phyloP scores from a whole-genome alignment of 2,797 vertebrate genomes.

The Spea hammondii region DNA sequence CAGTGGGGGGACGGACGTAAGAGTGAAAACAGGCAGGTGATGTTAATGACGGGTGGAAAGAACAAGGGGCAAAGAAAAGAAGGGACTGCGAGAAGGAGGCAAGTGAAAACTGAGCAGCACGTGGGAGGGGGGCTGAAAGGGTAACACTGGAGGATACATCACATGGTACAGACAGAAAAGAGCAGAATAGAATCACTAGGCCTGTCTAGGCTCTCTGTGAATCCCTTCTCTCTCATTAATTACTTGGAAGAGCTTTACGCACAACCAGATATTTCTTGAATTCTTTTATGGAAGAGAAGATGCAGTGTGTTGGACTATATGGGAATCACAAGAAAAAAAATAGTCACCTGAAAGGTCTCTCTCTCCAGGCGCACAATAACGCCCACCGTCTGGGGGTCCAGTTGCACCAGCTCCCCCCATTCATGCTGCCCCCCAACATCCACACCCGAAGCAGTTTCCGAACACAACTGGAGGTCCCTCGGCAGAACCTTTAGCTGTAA shows the following conservation, averaged over 20 bases:
- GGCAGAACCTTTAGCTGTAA: conserved; percentile 88
- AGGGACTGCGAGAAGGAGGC: neutral
- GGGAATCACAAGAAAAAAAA: too few species aligned
- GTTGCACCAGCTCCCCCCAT: conserved; percentile 92
- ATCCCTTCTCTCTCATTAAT: too few species aligned
- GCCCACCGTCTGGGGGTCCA: conserved; percentile 88
- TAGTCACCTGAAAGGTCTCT: conserved; percentile 89
- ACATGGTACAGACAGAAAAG: too few species aligned
- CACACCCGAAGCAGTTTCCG: conserved; percentile 90
- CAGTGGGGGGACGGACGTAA: too few species aligned
- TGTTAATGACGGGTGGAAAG: too few species aligned
- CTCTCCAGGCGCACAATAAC: conserved; percentile 91
- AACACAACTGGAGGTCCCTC: conserved; percentile 92
- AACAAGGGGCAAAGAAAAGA: neutral
- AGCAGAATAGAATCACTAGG: too few species aligned
- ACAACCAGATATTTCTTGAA: too few species aligned
- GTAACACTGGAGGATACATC: too few species aligned
- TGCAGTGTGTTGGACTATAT: too few species aligned
- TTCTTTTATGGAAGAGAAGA: too few species aligned
- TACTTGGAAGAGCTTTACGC: too few species aligned
- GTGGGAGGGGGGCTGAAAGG: neutral
- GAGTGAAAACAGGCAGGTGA: neutral
- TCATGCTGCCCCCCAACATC: conserved; percentile 93
- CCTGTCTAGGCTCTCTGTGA: too few species aligned
- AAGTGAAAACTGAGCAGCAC: neutral